A percentile compares a stretch with the other conserved stretches of the same genome.
These are phyloP conservation scores for Therioaphis trifolii DNA, from an alignment of 2,888 invertebrate genomes.

Conservation along the genomic window DNA sequence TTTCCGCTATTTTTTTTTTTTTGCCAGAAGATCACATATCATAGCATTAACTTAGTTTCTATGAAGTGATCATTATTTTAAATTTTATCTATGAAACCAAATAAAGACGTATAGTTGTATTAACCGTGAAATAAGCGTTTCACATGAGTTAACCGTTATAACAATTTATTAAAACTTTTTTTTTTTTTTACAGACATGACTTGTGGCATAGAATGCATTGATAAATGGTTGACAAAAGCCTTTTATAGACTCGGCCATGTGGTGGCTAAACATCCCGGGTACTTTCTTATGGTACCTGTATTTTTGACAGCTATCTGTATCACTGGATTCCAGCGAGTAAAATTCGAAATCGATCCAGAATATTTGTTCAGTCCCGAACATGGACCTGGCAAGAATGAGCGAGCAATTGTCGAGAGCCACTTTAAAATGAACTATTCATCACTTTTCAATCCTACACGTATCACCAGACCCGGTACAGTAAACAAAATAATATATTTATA, in stretches of 20 bases:
- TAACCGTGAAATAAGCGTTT: background rate
- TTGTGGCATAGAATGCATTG: slow-evolving; percentile 73
- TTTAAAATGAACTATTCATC: slow-evolving; percentile 91
- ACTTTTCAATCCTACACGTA: slow-evolving; percentile 86
- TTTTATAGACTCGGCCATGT: slow-evolving; percentile 84
- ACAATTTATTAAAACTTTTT: slow-evolving; percentile 1
- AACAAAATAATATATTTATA: background rate
- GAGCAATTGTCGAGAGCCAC: slow-evolving; percentile 82
- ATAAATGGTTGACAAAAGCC: slow-evolving; percentile 81
- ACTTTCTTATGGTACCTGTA: slow-evolving; percentile 89
- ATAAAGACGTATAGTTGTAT: slow-evolving; percentile 1
- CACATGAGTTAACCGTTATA: background rate
- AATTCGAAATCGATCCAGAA: slow-evolving; percentile 93
- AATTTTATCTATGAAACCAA: background rate
- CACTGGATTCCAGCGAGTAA: slow-evolving; percentile 83
- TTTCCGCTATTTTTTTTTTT: background rate
- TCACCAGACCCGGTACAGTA: slow-evolving; percentile 83
- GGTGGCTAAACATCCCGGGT: slow-evolving; percentile 86
- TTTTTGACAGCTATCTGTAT: slow-evolving; percentile 83
- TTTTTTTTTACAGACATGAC: slow-evolving; percentile 36
- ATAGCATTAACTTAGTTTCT: background rate
- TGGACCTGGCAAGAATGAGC: slow-evolving; percentile 85
- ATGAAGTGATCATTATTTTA: background rate
- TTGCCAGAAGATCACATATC: background rate
- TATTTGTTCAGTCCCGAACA: slow-evolving; percentile 91